These are phyloP conservation scores for Cololabis saira DNA, from an alignment of 2,113 vertebrate species.

Conservation along the genomic window DNA sequence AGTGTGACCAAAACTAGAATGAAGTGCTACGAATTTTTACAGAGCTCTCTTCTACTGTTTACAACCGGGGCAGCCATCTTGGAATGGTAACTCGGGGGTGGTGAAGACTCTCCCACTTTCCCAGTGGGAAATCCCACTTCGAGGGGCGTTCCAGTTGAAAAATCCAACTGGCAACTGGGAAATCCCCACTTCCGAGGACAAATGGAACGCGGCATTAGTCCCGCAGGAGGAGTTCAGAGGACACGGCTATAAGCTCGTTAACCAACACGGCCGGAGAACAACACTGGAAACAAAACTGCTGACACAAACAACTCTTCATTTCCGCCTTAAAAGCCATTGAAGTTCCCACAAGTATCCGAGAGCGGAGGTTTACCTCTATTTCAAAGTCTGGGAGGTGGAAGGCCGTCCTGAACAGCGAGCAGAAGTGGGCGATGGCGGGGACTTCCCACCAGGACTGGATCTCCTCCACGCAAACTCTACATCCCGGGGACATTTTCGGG, in stretches of 20 bases:
- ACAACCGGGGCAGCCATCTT: too few relatives aligned
- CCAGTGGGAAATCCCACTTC: too few relatives aligned
- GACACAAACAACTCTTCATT: constrained; percentile 75
- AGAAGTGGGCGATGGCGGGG: constrained; percentile 97
- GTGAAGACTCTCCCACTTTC: too few relatives aligned
- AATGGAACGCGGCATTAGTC: too few relatives aligned
- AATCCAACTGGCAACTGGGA: too few relatives aligned
- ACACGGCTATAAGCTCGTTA: constrained; percentile 60
- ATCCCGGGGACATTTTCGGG: constrained; percentile 84
- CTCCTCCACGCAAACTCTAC: constrained; percentile 87
- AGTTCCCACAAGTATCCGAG: rapidly evolving
- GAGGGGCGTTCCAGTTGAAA: too few relatives aligned
- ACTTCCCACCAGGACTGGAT: constrained; percentile 97
- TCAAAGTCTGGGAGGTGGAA: constrained; percentile 96
- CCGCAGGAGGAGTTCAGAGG: constrained; percentile 58
- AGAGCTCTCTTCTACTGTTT: too few relatives aligned
- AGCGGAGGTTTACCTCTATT: constrained; percentile 88
- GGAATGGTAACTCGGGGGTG: too few relatives aligned
- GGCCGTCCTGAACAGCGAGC: constrained; percentile 94
- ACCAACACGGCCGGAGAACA: background rate
- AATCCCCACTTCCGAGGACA: too few relatives aligned
- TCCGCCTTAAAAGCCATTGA: background rate
- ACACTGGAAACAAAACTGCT: constrained; percentile 38
- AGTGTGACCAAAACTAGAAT: too few relatives aligned
- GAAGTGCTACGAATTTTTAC: too few relatives aligned